Conservation (phyloP, 2,888 invertebrate genomes). For the Gymnocheta viridis region DNA sequence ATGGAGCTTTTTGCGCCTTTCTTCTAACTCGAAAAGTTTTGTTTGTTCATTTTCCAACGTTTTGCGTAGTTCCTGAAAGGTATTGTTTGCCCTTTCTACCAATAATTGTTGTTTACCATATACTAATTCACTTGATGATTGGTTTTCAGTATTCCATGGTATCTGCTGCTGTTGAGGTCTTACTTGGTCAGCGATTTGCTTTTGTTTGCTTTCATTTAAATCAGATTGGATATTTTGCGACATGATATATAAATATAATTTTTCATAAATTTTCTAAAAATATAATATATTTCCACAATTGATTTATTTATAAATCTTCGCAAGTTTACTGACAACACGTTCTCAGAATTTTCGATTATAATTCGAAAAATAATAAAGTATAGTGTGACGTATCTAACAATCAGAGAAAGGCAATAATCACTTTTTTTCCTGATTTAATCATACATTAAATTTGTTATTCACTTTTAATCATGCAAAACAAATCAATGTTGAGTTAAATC, state of each 20-base stretch:
- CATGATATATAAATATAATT: constrained; percentile 31
- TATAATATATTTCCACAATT: constrained; percentile 6
- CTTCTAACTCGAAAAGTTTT: constrained; percentile 72
- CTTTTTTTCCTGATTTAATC: no score
- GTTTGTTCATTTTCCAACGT: constrained; percentile 72
- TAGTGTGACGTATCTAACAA: neutral
- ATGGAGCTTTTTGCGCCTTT: constrained; percentile 72
- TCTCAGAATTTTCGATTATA: constrained; percentile 22
- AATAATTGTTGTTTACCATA: constrained; percentile 67
- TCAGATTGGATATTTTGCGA: constrained; percentile 11
- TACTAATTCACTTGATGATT: neutral
- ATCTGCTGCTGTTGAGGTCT: neutral
- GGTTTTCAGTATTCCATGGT: neutral
- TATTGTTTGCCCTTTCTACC: constrained; percentile 69
- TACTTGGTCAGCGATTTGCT: neutral
- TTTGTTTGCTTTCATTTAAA: neutral
- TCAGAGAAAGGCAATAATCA: no score
- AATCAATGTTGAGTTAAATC: no score
- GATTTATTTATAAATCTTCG: neutral
- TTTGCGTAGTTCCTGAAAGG: constrained; percentile 72
- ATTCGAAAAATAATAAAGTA: neutral
- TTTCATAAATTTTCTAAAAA: constrained; percentile 23
- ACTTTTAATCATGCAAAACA: no score
- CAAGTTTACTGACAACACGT: constrained; percentile 29
- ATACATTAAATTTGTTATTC: no score